These are phyloP conservation scores for Lophius americanus DNA, from an alignment of 2,797 vertebrate species.

Conservation along the genomic window DNA sequence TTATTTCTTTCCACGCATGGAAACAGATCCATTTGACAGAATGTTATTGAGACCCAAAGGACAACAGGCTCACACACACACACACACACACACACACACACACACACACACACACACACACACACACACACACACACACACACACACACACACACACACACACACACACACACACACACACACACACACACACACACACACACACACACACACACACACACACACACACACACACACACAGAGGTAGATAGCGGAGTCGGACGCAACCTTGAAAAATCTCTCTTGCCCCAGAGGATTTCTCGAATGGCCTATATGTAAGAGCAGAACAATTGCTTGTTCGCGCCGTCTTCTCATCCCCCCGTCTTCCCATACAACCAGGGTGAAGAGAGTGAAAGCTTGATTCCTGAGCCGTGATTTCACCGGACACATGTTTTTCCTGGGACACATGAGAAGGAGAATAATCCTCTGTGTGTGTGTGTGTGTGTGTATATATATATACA, in stretches of 20 bases:
- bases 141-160: constrained; percentile 28
- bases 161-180: constrained; percentile 14
- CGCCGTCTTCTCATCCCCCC: constrained; percentile 56
- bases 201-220: constrained; percentile 35
- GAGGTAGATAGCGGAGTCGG: constrained; percentile 63
- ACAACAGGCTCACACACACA: constrained; percentile 49
- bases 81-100: constrained; percentile 28
- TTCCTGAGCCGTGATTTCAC: constrained; percentile 45
- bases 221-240: constrained; percentile 27
- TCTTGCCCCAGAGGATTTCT: constrained; percentile 55
- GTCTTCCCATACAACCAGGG: constrained; percentile 31
- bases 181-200: constrained; percentile 47
- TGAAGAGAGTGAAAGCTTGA: constrained; percentile 46
- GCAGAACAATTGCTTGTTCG: constrained; percentile 65
- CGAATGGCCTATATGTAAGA: constrained; percentile 74
- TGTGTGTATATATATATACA: not conserved
- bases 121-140: constrained; percentile 29
- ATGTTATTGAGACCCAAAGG: constrained; percentile 69
- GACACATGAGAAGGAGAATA: constrained; percentile 23
- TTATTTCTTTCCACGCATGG: constrained; percentile 15
- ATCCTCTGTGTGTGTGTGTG: not conserved
- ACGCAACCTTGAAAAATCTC: constrained; percentile 79
- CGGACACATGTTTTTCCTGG: constrained; percentile 40
- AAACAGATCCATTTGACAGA: constrained; percentile 66
- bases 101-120: constrained; percentile 21